Base-by-base conservation (phyloP, 2,888 invertebrate genomes). In the Pyrgus malvae region DNA sequence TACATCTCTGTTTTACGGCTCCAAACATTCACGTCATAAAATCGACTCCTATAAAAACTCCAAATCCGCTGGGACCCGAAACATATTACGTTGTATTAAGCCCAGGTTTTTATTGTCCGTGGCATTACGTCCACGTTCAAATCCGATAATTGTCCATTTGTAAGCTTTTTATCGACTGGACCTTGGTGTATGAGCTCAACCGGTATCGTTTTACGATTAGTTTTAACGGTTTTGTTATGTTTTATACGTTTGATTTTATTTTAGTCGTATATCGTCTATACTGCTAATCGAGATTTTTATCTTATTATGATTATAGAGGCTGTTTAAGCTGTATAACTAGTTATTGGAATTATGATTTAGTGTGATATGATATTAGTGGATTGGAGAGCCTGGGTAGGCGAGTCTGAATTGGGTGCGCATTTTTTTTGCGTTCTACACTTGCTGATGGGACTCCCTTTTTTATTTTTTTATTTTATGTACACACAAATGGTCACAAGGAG, bases 1-100 rank as follows among this genome's bases (percentile, higher is more conserved):
- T 29, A 27, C n/a, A 12, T 56, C 49, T 25, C 3, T 19, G 61
- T 42, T 50, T 54, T 27, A 27, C 51, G 54, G 48, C 45, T 56
- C 57, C 56, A 60, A 60, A 61, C 60, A 58, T 60, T 46, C 45
- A 35, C 46, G 59, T 59, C 60, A 60, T 62, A 63, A 64, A 63
- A 57, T 57, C 48, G 55, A 56, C 41, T 50, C 55, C 35, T 44
- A 55, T 48, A 60, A 60, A 60, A 60, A 60, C 51, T 44, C 44
- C 14, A 45, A 45, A 38, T 53, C 51, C 51, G 51, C 12, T n/a
- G 51, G 19, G 51, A 53, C 37, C 51, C 51, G 44, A 44, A 53
- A 53, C 51, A 53, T 53, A 53, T 53, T 53, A 53, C 38, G 38
- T 40, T 46, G 31, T 53, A 53, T 53, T 53, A 45, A 45, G 45